Conservation (phyloP, 2,113 vertebrate genomes). For the Platichthys flesus region DNA sequence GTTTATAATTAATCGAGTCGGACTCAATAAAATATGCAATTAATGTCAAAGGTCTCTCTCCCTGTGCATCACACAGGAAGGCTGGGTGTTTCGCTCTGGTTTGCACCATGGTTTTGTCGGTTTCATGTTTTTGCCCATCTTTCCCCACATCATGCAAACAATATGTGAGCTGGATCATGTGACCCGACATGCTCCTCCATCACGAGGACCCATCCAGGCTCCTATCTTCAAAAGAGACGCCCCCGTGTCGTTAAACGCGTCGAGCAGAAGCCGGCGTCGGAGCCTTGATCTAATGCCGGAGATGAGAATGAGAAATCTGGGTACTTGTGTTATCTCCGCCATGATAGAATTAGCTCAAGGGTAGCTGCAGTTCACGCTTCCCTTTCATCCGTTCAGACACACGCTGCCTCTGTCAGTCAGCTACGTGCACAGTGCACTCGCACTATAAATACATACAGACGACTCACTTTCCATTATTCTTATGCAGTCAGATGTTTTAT, state of each 20-base stretch:
- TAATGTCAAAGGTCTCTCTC: conserved; percentile 44
- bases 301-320: conserved; percentile 64
- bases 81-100: not conserved
- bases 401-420: conserved; percentile 44
- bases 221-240: conserved; percentile 56
- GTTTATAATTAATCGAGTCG: conserved; percentile 60
- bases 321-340: conserved; percentile 50
- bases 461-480: conserved; percentile 6
- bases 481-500: conserved; percentile 9
- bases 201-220: conserved; percentile 54
- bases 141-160: conserved; percentile 10
- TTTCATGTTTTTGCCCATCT: not conserved
- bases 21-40: conserved; percentile 45
- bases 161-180: conserved; percentile 26
- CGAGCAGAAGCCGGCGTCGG: conserved; percentile 41
- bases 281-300: conserved; percentile 62
- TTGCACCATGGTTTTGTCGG: conserved; percentile 4
- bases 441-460: conserved; percentile 41
- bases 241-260: conserved; percentile 46
- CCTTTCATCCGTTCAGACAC: conserved; percentile 68
- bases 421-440: conserved; percentile 14
- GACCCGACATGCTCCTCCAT: conserved; percentile 46
- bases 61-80: not conserved
- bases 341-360: conserved; percentile 71
- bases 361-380: conserved; percentile 53